These are phyloP conservation scores for Cyprinella venusta DNA, from an alignment of 2,797 vertebrate species.

Conservation along the genomic window DNA sequence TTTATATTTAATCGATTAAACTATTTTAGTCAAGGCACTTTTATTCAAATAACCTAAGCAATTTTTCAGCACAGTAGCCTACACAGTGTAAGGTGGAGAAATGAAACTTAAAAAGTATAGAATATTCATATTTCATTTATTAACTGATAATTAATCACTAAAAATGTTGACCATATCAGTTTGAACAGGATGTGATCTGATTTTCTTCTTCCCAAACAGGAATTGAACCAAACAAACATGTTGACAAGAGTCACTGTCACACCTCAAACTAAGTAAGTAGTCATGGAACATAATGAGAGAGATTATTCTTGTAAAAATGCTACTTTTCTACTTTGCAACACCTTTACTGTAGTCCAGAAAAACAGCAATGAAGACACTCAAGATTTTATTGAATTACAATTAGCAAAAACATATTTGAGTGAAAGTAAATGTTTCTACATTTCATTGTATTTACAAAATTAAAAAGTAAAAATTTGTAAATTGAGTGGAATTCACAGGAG, in stretches of 20 bases:
- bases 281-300: not conserved
- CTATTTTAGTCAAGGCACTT: not conserved
- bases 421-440: not conserved
- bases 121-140: not conserved
- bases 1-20: not conserved
- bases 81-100: not conserved
- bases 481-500: not conserved
- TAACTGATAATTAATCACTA: not conserved
- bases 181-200: slow-evolving; percentile 1
- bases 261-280: not conserved
- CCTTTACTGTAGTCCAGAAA: not conserved
- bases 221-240: not conserved
- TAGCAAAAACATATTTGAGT: not conserved
- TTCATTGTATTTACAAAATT: not conserved
- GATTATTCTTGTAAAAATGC: not conserved
- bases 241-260: not conserved
- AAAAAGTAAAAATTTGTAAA: not conserved
- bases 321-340: not conserved
- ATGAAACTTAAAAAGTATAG: not conserved
- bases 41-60: not conserved
- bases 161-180: not conserved
- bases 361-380: not conserved
- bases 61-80: not conserved
- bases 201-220: not conserved
- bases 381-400: not conserved